Evolutionary conservation across 2,797 vertebrate species (phyloP), one percentile per base, ranked within the genome.

Genomic region (Pelodytes ibericus): DNA sequence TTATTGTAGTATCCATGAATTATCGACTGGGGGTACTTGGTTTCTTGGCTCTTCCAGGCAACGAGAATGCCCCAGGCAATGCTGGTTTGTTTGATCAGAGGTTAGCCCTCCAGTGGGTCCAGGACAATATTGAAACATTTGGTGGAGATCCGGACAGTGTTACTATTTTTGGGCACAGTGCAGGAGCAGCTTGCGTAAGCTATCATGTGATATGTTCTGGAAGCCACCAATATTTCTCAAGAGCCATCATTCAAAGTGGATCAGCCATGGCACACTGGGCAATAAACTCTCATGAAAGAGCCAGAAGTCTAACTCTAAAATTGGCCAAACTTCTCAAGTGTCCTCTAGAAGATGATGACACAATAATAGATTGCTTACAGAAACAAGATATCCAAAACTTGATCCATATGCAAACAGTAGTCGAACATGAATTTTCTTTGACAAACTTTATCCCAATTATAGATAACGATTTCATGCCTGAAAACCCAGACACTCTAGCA

Each of bases 1-100:
- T 90, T 49, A 85, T 94, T 39, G 90, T 94, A 31, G 91, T 92
- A n/a, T 91, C 91, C 27, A 90, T 93, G 87, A 93, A 94, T 84
- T 93, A 93, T 78, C 89, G 92, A 74, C 0, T 94, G 0, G 90
- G 90, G 51, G 75, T 83, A 2, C 67, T 93, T 18, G 92, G 92
- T 8, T 93, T 94, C 72, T 83, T 93, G 29, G 83, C 88, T 39
- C 69, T 93, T 56, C 90, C 89, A 49, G 72, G 85, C 53, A 88
- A 83, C 61, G 64, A 81, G 1, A 80, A 81, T 25, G 77, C 91
- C 60, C 82, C 53, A 16, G 89, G 90, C 2, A 93, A 94, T 9
- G 84, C 82, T 1, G 92, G 89, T 2, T 81, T 94, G 31, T 82
- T 90, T 65, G 90, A 93, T 74, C 92, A 94, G 81, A 84, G 85